A percentile compares a stretch with the other conserved stretches of the same genome.
Evolutionary conservation across 2,797 vertebrate genomes (phyloP).

Genomic region (Anguilla pacifica): DNA sequence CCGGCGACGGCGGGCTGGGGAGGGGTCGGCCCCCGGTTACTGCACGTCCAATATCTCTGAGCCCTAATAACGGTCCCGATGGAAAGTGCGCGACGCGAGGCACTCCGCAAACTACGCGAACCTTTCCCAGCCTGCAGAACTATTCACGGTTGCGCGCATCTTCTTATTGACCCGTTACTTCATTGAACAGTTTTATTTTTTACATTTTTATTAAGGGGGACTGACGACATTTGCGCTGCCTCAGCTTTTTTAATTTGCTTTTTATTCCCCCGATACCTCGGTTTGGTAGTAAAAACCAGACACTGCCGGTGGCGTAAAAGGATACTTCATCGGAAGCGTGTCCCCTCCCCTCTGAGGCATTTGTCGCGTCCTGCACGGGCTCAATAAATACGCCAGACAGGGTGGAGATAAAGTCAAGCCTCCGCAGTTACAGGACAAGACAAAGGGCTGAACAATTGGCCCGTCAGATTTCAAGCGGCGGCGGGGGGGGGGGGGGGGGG

Average conservation of each 20-base stretch:
- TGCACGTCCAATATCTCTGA: neutral
- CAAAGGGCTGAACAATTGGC: neutral
- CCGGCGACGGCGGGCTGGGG: neutral
- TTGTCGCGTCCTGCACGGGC: too few relatives aligned
- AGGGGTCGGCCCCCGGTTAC: neutral
- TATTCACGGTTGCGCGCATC: neutral
- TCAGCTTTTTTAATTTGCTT: neutral
- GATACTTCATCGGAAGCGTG: neutral
- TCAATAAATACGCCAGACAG: constrained; percentile 1
- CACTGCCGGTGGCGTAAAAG: neutral
- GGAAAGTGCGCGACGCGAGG: neutral
- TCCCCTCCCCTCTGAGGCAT: neutral
- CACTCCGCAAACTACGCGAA: neutral
- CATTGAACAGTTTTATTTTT: neutral
- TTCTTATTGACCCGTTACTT: neutral
- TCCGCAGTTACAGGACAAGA: neutral
- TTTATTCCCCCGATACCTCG: neutral
- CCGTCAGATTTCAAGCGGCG: neutral
- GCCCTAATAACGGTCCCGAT: neutral
- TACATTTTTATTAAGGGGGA: neutral
- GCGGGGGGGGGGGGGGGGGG: too few relatives aligned
- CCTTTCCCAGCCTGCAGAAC: neutral
- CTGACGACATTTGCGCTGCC: neutral
- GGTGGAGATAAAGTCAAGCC: neutral
- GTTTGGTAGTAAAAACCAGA: neutral